Evolutionary conservation across 2,888 invertebrate species (phyloP).

Genomic region (Lasioglossum pauxillum): DNA sequence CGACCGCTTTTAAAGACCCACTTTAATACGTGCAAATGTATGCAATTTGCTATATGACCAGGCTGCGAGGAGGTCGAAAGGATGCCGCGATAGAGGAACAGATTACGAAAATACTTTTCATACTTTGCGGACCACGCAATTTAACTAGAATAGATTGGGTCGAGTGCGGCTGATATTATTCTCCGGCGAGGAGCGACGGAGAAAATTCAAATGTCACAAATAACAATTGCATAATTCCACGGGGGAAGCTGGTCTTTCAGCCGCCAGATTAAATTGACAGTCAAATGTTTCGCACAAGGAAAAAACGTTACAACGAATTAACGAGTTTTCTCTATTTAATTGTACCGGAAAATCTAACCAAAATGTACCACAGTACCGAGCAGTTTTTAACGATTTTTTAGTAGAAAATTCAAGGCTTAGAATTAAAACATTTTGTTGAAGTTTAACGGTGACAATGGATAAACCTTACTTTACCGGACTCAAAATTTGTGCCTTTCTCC

Average conservation of each 20-base stretch:
- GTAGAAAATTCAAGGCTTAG: too few species aligned
- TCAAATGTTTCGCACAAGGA: background rate
- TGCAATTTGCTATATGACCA: conserved; percentile 22
- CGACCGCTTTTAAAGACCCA: conserved; percentile 36
- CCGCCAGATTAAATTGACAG: background rate
- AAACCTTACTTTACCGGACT: too few species aligned
- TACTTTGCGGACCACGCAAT: background rate
- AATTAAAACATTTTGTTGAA: too few species aligned
- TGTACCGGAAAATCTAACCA: too few species aligned
- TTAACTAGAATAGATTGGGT: background rate
- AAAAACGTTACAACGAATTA: background rate
- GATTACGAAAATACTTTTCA: background rate
- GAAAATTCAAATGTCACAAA: background rate
- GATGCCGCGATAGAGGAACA: background rate
- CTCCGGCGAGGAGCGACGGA: background rate
- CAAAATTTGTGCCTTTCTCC: too few species aligned
- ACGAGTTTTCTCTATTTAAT: background rate
- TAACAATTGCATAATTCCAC: background rate
- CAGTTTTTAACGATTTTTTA: too few species aligned
- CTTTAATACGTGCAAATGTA: conserved; percentile 55
- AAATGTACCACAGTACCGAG: too few species aligned
- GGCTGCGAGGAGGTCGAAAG: conserved; percentile 10
- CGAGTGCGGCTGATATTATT: background rate
- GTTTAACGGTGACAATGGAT: too few species aligned
- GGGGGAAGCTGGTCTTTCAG: background rate